Evolutionary conservation across 1,140 invertebrate species (phyloP).

Genomic region (Spodoptera litura): DNA sequence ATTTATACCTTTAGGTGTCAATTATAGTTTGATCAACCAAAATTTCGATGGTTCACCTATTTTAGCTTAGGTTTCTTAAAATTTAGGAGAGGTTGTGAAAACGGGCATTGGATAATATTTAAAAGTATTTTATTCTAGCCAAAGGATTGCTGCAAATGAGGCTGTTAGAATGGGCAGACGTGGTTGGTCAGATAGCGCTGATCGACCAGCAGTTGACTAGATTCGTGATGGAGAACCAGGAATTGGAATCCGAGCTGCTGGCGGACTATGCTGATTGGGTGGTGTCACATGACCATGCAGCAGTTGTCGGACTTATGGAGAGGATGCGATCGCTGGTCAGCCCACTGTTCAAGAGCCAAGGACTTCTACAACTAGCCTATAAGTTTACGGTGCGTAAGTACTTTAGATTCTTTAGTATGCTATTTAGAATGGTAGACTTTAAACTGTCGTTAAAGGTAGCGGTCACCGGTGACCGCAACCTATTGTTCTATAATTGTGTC

Average conservation of each 20-base stretch:
- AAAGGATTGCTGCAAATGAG: constrained; percentile 10
- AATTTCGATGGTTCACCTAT: no score
- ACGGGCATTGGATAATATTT: neutral
- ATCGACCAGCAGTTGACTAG: neutral
- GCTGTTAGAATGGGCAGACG: neutral
- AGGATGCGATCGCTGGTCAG: neutral
- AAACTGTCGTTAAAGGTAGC: no score
- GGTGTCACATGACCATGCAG: constrained; percentile 15
- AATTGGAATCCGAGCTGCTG: neutral
- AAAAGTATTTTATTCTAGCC: neutral
- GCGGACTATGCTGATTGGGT: neutral
- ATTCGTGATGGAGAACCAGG: neutral
- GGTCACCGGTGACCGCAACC: no score
- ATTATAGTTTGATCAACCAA: no score
- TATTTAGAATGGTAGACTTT: no score
- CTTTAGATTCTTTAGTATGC: neutral
- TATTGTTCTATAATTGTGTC: no score
- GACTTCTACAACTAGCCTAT: neutral
- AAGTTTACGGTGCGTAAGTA: constrained; percentile 6
- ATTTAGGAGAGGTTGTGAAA: no score
- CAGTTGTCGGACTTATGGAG: neutral
- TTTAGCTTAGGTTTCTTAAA: no score
- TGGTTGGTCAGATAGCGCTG: neutral
- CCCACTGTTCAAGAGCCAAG: neutral
- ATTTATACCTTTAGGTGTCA: no score